phyloP scores from a whole-genome alignment of 2,113 vertebrate genomes.

The Miniopterus natalensis region DNA sequence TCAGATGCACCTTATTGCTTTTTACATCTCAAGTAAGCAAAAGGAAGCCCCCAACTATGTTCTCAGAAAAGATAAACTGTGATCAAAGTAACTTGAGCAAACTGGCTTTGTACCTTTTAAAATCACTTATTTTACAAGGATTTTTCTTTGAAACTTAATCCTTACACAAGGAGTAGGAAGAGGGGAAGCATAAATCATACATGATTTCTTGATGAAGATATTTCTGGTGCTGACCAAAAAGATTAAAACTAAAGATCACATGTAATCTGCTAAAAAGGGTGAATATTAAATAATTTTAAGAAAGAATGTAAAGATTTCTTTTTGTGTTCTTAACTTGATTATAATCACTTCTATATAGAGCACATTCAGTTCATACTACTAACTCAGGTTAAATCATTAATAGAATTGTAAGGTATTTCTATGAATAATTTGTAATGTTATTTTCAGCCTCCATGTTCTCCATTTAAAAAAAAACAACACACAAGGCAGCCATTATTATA shows the following conservation, averaged over 20 bases:
- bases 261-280: slow-evolving; percentile 6
- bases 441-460: slow-evolving; percentile 11
- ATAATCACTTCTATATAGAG: slow-evolving; percentile 37
- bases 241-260: slow-evolving; percentile 42
- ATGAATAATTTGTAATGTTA: neutral
- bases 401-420: slow-evolving; percentile 18
- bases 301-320: neutral
- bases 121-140: neutral
- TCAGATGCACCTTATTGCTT: neutral
- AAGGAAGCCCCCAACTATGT: neutral
- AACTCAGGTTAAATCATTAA: slow-evolving; percentile 50
- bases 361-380: slow-evolving; percentile 45
- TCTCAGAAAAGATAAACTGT: slow-evolving; percentile 50
- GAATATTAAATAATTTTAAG: slow-evolving; percentile 37
- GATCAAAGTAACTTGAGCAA: slow-evolving; percentile 1
- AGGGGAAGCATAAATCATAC: neutral
- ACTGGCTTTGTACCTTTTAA: neutral
- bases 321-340: neutral
- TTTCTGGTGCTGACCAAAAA: neutral
- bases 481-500: neutral
- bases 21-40: neutral
- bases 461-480: neutral
- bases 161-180: neutral
- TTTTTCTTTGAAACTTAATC: slow-evolving; percentile 56
- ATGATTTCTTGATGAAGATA: neutral